Evolutionary conservation across 2,797 vertebrate genomes (phyloP), one percentile per base, ranked within the genome.

Genomic region (Philypnodon macrostomus): DNA sequence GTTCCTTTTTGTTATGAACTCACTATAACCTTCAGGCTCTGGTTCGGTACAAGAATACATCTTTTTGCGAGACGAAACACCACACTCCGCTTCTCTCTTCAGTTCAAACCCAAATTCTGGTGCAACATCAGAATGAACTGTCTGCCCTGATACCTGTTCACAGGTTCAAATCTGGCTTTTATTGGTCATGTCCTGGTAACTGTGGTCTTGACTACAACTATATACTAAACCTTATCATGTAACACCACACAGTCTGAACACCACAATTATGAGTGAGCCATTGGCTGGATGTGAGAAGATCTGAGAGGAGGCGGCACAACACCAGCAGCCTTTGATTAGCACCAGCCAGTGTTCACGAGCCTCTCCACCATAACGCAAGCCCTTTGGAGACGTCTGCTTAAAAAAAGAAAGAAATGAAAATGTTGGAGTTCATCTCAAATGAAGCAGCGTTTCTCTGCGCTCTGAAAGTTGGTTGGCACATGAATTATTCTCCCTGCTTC

Each of bases 401-500:
- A 30, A 39, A n/a, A 47, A 46, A 31, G 16, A 48, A 36, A 55
- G 46, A 66, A 48, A 47, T 58, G 36, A 32, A 74, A 73, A 78
- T 77, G 63, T 65, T 65, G 46, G 60, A 79, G 72, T 78, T 87
- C 59, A 77, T 81, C 74, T 71, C 40, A 80, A 76, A 80, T 79
- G 77, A 87, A 80, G 67, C 65, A 68, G 50, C 62, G 70, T 81
- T 88, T 85, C 71, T 73, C 63, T 60, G 54, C 63, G 67, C 70
- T 85, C 70, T 68, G 64, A 81, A 87, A 79, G 75, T 86, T 70
- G 12, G 77, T 16, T 54, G 61, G 73, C 77, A 71, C 71, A 90
- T 88, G 85, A 90, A 90, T 89, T 88, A 90, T 91, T 90, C 89
- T 74, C 57, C 71, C 57, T 78, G 21, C 78, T 85, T 85, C 80